Conservation (phyloP, 92 coral and sea anemone genomes). For the Epizoanthus illoricatus region DNA sequence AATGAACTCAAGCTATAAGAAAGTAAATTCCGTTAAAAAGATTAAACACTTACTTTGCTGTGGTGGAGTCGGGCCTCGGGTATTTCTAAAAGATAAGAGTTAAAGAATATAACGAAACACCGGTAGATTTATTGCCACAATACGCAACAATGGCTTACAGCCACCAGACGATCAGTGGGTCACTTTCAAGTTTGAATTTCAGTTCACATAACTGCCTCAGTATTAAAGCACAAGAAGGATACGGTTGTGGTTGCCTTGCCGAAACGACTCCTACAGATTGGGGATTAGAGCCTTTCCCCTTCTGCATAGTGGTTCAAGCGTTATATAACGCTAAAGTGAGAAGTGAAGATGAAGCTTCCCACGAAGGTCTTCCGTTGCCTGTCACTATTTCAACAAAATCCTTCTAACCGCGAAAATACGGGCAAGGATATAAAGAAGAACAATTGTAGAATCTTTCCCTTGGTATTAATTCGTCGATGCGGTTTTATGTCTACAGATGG, state of each 20-base stretch:
- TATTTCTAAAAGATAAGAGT: conserved; percentile 60
- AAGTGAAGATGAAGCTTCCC: conserved; percentile 68
- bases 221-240: conserved; percentile 55
- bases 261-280: conserved; percentile 64
- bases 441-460: conserved; percentile 40
- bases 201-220: background rate
- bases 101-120: conserved; percentile 65
- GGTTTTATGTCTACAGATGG: conserved; percentile 70
- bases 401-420: conserved; percentile 57
- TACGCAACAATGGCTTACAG: conserved; percentile 56
- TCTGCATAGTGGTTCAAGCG: conserved; percentile 91
- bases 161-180: conserved; percentile 22
- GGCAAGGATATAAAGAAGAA: conserved; percentile 41
- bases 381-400: conserved; percentile 54
- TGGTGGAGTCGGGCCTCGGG: conserved; percentile 81
- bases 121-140: conserved; percentile 46
- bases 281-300: conserved; percentile 89
- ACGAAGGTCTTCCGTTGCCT: conserved; percentile 95
- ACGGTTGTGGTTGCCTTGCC: conserved; percentile 69
- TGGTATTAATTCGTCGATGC: conserved; percentile 62
- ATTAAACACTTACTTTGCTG: conserved; percentile 72
- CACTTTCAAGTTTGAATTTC: conserved; percentile 1
- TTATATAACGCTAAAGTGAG: conserved; percentile 82
- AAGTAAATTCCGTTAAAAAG: conserved; percentile 14
- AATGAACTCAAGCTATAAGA: conserved; percentile 10